phyloP scores from a whole-genome alignment of 2,113 vertebrate genomes.

The Upupa epops region DNA sequence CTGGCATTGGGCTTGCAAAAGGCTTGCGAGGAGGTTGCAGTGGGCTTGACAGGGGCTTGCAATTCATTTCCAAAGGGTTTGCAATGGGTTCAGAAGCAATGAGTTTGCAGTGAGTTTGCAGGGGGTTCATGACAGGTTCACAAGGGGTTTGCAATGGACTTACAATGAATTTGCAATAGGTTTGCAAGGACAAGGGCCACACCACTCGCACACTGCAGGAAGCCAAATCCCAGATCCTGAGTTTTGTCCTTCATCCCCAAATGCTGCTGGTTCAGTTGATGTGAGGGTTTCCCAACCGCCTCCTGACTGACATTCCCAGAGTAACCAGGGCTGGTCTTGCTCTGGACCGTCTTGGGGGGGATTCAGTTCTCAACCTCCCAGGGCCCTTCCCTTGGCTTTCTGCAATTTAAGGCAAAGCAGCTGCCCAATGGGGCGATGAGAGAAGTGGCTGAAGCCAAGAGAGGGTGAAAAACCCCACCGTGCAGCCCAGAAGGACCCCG shows the following conservation, averaged over 20 bases:
- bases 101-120: background rate
- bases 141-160: rapidly evolving
- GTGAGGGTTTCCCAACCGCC: rapidly evolving
- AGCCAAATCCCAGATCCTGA: rapidly evolving
- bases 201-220: rapidly evolving
- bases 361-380: background rate
- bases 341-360: background rate
- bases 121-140: rapidly evolving
- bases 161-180: background rate
- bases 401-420: background rate
- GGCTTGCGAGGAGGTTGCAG: background rate
- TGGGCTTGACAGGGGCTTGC: rapidly evolving
- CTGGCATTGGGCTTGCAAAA: no score
- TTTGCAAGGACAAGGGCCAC: rapidly evolving
- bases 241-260: background rate
- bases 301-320: no score
- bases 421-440: background rate
- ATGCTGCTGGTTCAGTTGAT: no score
- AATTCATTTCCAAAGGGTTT: no score
- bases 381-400: background rate
- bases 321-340: background rate
- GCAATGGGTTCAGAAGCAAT: rapidly evolving
- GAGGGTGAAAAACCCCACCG: background rate
- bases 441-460: rapidly evolving
- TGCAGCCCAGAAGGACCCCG: rapidly evolving